Conservation (phyloP, 2,113 vertebrate species). For the Pedionomus torquatus region DNA sequence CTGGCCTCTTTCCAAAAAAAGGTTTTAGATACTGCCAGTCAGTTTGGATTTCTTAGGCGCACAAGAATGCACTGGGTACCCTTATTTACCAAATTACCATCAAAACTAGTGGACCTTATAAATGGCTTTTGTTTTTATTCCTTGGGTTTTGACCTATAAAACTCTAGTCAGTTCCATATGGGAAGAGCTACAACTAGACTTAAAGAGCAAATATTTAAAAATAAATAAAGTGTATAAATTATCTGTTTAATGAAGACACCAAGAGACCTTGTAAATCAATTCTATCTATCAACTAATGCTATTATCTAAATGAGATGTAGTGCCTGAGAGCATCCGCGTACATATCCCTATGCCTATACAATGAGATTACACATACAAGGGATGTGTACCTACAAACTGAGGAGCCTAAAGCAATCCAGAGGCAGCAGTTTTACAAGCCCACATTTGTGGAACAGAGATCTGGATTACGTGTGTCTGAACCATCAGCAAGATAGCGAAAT, state of each 20-base stretch:
- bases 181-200: not conserved
- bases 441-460: not conserved
- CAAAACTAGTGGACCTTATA: not conserved
- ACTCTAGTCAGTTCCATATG: not conserved
- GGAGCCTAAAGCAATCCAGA: conserved; percentile 13
- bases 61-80: accelerated
- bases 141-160: not conserved
- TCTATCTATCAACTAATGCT: conserved; percentile 3
- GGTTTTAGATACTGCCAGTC: not conserved
- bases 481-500: not conserved
- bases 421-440: not conserved
- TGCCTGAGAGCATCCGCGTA: not conserved
- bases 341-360: not conserved
- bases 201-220: not conserved
- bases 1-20: not conserved
- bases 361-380: not conserved
- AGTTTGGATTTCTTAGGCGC: not conserved
- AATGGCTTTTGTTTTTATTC: not conserved
- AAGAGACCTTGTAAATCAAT: conserved; percentile 6
- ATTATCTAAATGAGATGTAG: not conserved
- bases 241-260: conserved; percentile 18
- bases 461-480: not conserved
- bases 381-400: not conserved
- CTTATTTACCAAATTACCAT: not conserved
- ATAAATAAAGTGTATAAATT: not conserved